A percentile compares a stretch with the other conserved stretches of the same genome.
Conservation (phyloP, 2,113 vertebrate genomes). For the Ellobius talpinus region DNA sequence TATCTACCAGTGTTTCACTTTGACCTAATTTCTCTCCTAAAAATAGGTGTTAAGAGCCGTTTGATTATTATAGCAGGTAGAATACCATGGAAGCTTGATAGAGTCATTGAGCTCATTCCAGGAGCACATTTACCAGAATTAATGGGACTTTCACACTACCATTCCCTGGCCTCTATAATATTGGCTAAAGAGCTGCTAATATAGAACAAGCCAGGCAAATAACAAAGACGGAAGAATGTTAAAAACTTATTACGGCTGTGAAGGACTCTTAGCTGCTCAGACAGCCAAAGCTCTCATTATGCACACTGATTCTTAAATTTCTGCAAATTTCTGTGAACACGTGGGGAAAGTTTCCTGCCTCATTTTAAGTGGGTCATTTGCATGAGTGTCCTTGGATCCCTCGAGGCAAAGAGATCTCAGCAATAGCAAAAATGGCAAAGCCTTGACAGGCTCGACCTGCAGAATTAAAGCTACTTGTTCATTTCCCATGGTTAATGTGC, state of each 20-base stretch:
- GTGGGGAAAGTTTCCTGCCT: not conserved
- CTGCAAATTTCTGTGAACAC: slow-evolving; percentile 27
- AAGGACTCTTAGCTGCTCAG: slow-evolving; percentile 54
- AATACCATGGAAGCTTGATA: slow-evolving; percentile 22
- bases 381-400: slow-evolving; percentile 42
- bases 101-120: slow-evolving; percentile 8
- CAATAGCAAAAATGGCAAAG: slow-evolving; percentile 59
- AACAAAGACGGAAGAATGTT: not conserved
- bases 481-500: slow-evolving; percentile 40
- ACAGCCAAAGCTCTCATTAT: slow-evolving; percentile 12
- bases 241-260: slow-evolving; percentile 53
- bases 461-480: slow-evolving; percentile 4
- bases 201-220: slow-evolving; percentile 21
- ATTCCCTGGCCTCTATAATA: slow-evolving; percentile 10
- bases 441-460: slow-evolving; percentile 51
- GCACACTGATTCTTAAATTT: slow-evolving; percentile 27
- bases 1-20: not conserved
- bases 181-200: not conserved
- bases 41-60: slow-evolving; percentile 22
- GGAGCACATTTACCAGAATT: not conserved
- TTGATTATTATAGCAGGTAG: slow-evolving; percentile 17
- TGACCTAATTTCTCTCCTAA: not conserved
- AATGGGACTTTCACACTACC: slow-evolving; percentile 12
- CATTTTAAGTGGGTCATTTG: slow-evolving; percentile 64
- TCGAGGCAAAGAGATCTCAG: not conserved